Evolutionary conservation across 2,113 vertebrate genomes (phyloP).

Genomic region (Planiliza haematocheilus): DNA sequence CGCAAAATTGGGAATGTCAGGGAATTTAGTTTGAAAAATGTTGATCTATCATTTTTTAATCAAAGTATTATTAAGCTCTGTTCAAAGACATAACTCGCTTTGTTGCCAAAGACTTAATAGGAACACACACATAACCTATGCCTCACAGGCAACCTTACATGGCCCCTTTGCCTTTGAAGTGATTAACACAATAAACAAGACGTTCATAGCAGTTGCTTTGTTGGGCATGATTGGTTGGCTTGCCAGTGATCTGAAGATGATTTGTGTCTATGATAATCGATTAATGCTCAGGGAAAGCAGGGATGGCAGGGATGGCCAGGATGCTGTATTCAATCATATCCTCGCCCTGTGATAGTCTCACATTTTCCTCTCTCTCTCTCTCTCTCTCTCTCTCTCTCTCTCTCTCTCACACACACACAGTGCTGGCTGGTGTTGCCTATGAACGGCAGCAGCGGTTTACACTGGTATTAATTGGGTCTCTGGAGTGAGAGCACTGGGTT

Average conservation of each 20-base stretch:
- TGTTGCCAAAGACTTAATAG: too few species aligned
- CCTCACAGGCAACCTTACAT: not conserved
- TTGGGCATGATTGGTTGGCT: constrained; percentile 29
- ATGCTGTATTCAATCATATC: constrained; percentile 40
- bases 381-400: not conserved
- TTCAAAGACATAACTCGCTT: not conserved
- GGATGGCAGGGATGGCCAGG: constrained; percentile 27
- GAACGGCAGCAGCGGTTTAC: constrained; percentile 70
- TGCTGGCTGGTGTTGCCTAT: constrained; percentile 45
- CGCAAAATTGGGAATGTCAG: too few species aligned
- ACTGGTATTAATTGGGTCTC: constrained; percentile 79
- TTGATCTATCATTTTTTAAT: not conserved
- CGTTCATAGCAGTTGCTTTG: constrained; percentile 1
- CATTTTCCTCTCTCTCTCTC: constrained; percentile 21
- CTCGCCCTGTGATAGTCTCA: constrained; percentile 31
- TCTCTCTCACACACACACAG: constrained; percentile 18
- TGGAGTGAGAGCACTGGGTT: constrained; percentile 62
- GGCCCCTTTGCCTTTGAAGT: not conserved
- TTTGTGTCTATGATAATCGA: constrained; percentile 47
- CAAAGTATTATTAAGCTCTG: not conserved
- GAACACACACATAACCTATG: not conserved
- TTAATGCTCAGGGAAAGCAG: constrained; percentile 37
- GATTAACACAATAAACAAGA: constrained; percentile 6
- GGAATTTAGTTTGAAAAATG: not conserved
- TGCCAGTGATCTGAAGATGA: constrained; percentile 45